Conservation (phyloP, 2,113 vertebrate species). For the Silurus glanis region DNA sequence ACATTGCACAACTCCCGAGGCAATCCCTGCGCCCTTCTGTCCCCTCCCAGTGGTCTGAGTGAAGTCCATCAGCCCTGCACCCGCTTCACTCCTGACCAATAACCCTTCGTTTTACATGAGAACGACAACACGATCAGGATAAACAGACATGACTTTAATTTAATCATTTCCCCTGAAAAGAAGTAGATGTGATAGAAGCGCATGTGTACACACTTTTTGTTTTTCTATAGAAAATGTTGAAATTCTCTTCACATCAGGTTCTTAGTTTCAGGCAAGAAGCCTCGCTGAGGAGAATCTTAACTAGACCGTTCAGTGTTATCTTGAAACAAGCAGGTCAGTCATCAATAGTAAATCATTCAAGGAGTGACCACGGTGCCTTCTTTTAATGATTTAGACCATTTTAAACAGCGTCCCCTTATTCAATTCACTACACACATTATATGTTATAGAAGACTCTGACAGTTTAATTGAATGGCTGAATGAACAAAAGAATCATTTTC, state of each 20-base stretch:
- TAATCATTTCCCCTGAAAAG: neutral
- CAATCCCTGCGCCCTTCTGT: conserved; percentile 37
- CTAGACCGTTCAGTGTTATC: conserved; percentile 10
- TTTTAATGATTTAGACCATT: neutral
- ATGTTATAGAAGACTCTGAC: neutral
- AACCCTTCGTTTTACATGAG: neutral
- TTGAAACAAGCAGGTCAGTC: conserved; percentile 10
- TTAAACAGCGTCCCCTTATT: neutral
- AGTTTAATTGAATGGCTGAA: neutral
- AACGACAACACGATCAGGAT: neutral
- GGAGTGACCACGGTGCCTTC: neutral
- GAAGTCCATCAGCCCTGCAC: conserved; percentile 21
- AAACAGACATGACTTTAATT: neutral
- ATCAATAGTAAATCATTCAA: conserved; percentile 49
- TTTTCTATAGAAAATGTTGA: neutral
- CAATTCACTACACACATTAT: neutral
- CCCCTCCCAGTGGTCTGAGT: neutral
- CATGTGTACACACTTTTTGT: neutral
- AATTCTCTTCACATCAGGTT: neutral
- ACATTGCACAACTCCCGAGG: conserved; percentile 34
- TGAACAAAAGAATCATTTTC: neutral
- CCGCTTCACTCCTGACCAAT: neutral
- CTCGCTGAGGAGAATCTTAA: neutral
- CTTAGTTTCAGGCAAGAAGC: too few species aligned
- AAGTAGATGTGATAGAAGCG: neutral